These are phyloP conservation scores for Hyphantria cunea DNA, from an alignment of 1,140 invertebrate genomes.

Conservation along the genomic window DNA sequence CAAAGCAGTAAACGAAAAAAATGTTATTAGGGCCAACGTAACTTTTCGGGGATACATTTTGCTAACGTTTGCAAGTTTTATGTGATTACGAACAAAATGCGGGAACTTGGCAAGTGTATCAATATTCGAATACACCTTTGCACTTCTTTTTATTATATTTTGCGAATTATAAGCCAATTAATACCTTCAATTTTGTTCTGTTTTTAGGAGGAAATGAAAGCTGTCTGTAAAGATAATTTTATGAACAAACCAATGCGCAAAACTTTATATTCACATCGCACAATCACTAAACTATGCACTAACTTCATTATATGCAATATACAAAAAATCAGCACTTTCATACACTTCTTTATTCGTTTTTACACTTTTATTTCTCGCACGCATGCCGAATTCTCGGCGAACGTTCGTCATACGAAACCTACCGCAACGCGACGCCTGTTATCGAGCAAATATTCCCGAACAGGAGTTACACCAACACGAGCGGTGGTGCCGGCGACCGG, in stretches of 20 bases:
- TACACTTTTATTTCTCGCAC: conserved; percentile 27
- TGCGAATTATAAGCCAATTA: too few species aligned
- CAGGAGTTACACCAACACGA: conserved; percentile 39
- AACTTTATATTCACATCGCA: conserved; percentile 25
- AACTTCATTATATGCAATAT: conserved; percentile 24
- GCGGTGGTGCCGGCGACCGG: conserved; percentile 60
- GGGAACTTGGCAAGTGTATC: too few species aligned
- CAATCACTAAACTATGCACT: conserved; percentile 31
- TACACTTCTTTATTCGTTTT: conserved; percentile 8
- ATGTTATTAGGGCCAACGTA: not conserved
- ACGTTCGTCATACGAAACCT: conserved; percentile 50
- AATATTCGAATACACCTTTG: too few species aligned
- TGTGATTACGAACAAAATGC: too few species aligned
- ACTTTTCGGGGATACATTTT: not conserved
- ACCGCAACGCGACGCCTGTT: conserved; percentile 64
- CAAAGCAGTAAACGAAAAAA: not conserved
- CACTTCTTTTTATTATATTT: too few species aligned
- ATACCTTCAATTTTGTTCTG: too few species aligned
- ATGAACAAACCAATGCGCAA: conserved; percentile 35
- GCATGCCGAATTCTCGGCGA: conserved; percentile 43
- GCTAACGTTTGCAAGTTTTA: too few species aligned
- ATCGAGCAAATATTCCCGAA: conserved; percentile 46
- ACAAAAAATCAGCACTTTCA: conserved; percentile 30
- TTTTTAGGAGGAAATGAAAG: conserved; percentile 14
- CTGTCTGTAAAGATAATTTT: conserved; percentile 5